A percentile compares a stretch with the other conserved stretches of the same genome.
Conservation (phyloP, 2,888 invertebrate genomes). For the Rhagonycha lutea region DNA sequence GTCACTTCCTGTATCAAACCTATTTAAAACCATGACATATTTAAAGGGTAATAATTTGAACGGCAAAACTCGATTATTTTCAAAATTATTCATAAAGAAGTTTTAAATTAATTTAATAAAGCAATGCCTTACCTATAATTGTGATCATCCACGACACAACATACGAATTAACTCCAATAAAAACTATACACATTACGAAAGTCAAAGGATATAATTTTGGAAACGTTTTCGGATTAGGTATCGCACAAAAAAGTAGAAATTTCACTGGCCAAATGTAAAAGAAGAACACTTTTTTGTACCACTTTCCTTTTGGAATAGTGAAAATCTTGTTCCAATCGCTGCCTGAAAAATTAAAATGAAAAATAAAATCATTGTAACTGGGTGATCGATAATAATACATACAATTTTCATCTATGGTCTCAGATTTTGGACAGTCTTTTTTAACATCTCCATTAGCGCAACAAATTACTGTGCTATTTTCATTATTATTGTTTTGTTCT, state of each 20-base stretch:
- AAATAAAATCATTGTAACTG: background rate
- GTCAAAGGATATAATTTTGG: constrained; percentile 72
- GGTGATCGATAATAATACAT: background rate
- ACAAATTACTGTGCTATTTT: background rate
- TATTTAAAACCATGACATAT: too few species aligned
- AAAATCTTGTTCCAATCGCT: background rate
- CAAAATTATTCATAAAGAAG: background rate
- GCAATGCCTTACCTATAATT: constrained; percentile 68
- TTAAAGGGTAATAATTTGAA: too few species aligned
- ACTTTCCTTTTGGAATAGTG: constrained; percentile 37
- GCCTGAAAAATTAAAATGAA: background rate
- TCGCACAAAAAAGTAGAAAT: constrained; percentile 65
- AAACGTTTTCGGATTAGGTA: constrained; percentile 71
- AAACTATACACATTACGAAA: constrained; percentile 84
- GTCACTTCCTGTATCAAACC: too few species aligned
- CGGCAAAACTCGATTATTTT: background rate
- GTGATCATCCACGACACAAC: constrained; percentile 92
- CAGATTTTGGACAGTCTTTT: background rate
- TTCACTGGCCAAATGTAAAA: constrained; percentile 74
- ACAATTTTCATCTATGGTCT: background rate
- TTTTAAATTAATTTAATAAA: background rate
- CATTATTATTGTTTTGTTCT: background rate
- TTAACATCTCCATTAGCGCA: background rate
- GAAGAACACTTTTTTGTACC: constrained; percentile 64
- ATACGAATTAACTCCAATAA: constrained; percentile 86